Evolutionary conservation across 2,888 invertebrate genomes (phyloP).

Genomic region (Cenopis cana): DNA sequence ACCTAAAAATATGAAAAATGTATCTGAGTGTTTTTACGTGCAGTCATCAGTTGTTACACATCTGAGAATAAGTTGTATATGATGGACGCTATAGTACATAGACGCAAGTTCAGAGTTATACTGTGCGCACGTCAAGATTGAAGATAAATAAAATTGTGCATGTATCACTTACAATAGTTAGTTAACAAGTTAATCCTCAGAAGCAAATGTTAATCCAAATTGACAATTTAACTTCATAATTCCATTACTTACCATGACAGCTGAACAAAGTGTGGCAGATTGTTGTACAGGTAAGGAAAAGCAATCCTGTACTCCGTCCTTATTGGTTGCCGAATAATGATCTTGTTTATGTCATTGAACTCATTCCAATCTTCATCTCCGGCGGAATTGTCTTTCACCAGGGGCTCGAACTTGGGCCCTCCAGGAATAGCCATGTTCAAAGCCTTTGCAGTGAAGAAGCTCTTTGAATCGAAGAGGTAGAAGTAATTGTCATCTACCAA

Average conservation of each 20-base stretch:
- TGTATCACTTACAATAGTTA: no score
- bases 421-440: constrained; percentile 99
- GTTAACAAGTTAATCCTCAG: neutral
- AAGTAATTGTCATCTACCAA: constrained; percentile 99
- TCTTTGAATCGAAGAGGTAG: constrained; percentile 99
- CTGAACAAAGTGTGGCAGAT: constrained; percentile 99
- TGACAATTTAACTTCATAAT: neutral
- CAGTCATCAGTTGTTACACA: no score
- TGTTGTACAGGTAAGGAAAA: constrained; percentile 99
- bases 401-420: constrained; percentile 99
- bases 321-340: constrained; percentile 99
- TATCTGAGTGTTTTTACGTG: neutral
- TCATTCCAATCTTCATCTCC: constrained; percentile 99
- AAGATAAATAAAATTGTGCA: no score
- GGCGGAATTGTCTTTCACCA: constrained; percentile 98
- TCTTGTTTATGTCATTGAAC: constrained; percentile 99
- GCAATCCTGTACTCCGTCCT: constrained; percentile 99
- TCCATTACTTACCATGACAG: constrained; percentile 94
- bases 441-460: constrained; percentile 99
- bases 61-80: no score
- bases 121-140: no score
- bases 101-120: no score
- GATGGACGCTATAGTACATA: no score
- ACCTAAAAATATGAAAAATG: constrained; percentile 86
- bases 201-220: neutral